Evolutionary conservation across 2,888 invertebrate genomes (phyloP).

Genomic region (Sicus ferrugineus): DNA sequence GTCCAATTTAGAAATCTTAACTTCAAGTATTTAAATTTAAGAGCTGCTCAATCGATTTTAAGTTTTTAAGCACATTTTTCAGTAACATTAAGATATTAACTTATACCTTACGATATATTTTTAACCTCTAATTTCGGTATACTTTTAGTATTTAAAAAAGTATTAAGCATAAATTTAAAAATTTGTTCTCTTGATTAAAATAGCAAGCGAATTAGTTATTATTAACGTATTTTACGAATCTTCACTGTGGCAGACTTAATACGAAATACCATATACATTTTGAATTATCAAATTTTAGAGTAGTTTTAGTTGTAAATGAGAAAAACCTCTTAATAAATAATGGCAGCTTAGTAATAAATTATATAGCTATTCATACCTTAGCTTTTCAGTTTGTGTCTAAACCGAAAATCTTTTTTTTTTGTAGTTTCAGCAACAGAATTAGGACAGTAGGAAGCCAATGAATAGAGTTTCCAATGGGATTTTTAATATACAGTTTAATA

Average conservation of each 20-base stretch:
- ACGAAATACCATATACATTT: not conserved
- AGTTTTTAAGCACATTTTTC: no score
- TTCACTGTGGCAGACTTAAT: slow-evolving; percentile 27
- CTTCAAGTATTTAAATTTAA: no score
- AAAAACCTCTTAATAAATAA: slow-evolving; percentile 5
- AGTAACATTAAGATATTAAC: no score
- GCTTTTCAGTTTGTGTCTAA: not conserved
- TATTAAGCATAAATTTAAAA: no score
- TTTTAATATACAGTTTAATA: not conserved
- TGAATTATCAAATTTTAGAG: not conserved
- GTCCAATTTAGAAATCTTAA: no score
- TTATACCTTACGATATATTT: no score
- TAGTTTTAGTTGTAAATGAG: not conserved
- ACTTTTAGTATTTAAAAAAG: no score
- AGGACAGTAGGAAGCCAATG: not conserved
- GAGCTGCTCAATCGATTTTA: no score
- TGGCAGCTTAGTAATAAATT: slow-evolving; percentile 14
- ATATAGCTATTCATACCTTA: not conserved
- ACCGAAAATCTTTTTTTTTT: not conserved
- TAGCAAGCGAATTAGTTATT: not conserved
- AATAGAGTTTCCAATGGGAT: not conserved
- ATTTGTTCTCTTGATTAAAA: not conserved
- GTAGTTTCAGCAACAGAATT: not conserved
- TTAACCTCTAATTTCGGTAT: no score
- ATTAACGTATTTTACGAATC: not conserved